Evolutionary conservation across 1,140 invertebrate species (phyloP), one percentile per base, ranked within the genome.

Genomic region (Semibalanus balanoides): DNA sequence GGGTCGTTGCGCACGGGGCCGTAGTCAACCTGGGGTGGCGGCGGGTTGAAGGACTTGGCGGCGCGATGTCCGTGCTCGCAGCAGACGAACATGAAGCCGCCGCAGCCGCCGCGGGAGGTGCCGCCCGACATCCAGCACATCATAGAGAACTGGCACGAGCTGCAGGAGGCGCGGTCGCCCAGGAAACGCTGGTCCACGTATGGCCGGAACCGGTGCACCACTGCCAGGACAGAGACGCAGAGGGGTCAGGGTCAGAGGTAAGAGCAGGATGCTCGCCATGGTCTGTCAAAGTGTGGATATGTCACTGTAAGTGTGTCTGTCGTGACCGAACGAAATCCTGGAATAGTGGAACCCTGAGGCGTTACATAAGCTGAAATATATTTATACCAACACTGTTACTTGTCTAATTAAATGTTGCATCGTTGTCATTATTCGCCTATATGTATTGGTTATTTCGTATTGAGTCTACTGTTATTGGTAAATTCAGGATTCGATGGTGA

Each of bases 51-150:
- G 29, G 64, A 70, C 22, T 74, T 73, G 69, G 72, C 76, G 73
- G 78, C 78, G 22, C 80, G 76, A n/a, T 75, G 88, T 79, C 29
- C n/a, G 70, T 27, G 70, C n/a, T 72, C 70, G 84, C 94, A 96
- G 87, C 94, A 96, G 77, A 92, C 92, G 82, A 90, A 92, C 79
- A 96, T 87, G 81, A 96, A 87, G 80, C 90, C 88, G 77, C 89
- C 86, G 84, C 93, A 96, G 80, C 91, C 88, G 80, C 91, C 92
- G 81, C 94, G 92, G 81, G 96, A 87, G 77, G 94, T 87, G 77
- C 94, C 94, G 78, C 93, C 92, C 73, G 91, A 88, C 87, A 96
- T 89, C 94, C 93, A 96, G 85, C 93, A 95, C 82, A 91, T 89
- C 79, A 96, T 86, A 87, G 95, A 95, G 86, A 95, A 95, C 85